These are phyloP conservation scores for Ostrea edulis DNA, from an alignment of 1,140 invertebrate genomes.

Conservation along the genomic window DNA sequence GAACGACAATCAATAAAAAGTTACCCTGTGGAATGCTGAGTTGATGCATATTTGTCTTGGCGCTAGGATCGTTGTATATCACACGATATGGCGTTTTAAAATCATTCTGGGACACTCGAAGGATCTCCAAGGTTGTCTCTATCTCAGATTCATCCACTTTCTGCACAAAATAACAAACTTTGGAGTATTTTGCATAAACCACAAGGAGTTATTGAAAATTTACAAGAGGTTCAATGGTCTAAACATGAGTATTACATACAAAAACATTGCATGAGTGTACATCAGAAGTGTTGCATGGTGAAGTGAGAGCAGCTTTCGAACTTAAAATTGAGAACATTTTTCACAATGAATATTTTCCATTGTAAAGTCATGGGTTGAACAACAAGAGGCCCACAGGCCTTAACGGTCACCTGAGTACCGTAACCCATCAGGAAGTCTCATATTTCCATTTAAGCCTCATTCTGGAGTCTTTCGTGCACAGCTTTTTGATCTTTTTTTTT, in stretches of 20 bases:
- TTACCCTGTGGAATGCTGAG: conserved; percentile 12
- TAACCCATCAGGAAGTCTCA: too few species aligned
- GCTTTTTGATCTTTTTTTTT: too few species aligned
- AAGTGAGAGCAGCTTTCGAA: background rate
- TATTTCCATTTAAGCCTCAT: too few species aligned
- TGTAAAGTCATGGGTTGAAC: background rate
- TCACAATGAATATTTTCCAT: background rate
- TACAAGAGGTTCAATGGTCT: background rate
- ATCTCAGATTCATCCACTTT: background rate
- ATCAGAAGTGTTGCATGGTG: too few species aligned
- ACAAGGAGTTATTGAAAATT: background rate
- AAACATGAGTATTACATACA: too few species aligned
- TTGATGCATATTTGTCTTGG: background rate
- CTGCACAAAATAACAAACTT: background rate
- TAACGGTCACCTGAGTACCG: too few species aligned
- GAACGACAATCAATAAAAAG: background rate
- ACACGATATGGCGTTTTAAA: conserved; percentile 18
- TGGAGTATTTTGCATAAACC: background rate
- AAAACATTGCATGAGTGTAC: too few species aligned
- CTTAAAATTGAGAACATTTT: background rate
- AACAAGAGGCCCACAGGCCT: too few species aligned
- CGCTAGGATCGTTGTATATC: background rate
- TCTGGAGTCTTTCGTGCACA: too few species aligned
- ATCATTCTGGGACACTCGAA: background rate
- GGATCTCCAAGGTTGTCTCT: background rate